phyloP scores from a whole-genome alignment of 2,797 vertebrate species.

The Melanotaenia pygmaea region DNA sequence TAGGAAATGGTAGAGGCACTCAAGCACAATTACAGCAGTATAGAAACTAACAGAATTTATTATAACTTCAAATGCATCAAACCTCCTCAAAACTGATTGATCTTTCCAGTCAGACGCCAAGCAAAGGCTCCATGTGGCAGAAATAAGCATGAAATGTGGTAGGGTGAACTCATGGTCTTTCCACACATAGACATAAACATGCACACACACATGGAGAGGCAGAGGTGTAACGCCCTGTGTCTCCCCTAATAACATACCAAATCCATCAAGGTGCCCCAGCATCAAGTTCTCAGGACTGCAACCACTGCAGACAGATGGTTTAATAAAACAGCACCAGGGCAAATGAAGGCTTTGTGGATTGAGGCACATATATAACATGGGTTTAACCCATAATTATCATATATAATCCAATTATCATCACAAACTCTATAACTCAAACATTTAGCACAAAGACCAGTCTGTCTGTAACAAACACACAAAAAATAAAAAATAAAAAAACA shows the following conservation, averaged over 20 bases:
- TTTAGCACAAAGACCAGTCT: slow-evolving; percentile 2
- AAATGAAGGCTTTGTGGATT: slow-evolving; percentile 51
- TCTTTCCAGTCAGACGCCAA: slow-evolving; percentile 20
- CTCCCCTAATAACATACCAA: slow-evolving; percentile 82
- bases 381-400: slow-evolving; percentile 43
- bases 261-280: slow-evolving; percentile 77
- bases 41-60: slow-evolving; percentile 3
- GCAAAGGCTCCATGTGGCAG: slow-evolving; percentile 38
- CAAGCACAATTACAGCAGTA: neutral
- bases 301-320: slow-evolving; percentile 52
- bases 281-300: slow-evolving; percentile 50
- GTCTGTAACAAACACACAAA: neutral
- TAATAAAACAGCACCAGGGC: slow-evolving; percentile 54
- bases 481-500: neutral
- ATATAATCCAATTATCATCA: slow-evolving; percentile 55
- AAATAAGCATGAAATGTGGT: slow-evolving; percentile 29
- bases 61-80: slow-evolving; percentile 34
- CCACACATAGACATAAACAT: slow-evolving; percentile 18
- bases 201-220: slow-evolving; percentile 23
- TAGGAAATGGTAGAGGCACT: neutral
- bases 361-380: slow-evolving; percentile 10
- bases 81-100: slow-evolving; percentile 26
- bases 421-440: neutral
- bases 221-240: slow-evolving; percentile 67
- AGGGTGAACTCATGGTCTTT: slow-evolving; percentile 22